Percentiles rank a stretch among this genome's conserved stretches.
Conservation (phyloP, 2,888 invertebrate species). For the Heteromurus nitidus region DNA sequence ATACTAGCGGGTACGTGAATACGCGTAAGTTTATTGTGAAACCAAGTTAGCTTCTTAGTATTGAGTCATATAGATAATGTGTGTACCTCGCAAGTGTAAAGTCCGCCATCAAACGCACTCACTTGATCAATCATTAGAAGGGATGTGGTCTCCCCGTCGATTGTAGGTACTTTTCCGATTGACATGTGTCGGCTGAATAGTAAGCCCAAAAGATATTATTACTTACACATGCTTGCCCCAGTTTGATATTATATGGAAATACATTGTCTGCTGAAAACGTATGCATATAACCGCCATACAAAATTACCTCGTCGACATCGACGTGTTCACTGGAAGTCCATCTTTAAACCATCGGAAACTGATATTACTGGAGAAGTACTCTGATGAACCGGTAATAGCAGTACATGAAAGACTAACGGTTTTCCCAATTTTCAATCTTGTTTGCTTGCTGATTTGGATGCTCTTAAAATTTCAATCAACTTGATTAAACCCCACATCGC, state of each 20-base stretch:
- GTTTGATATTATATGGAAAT: too few species aligned
- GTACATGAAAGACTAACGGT: slow-evolving; percentile 40
- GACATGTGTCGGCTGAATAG: slow-evolving; percentile 26
- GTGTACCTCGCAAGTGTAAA: slow-evolving; percentile 88
- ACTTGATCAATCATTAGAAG: slow-evolving; percentile 84
- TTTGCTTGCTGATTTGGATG: slow-evolving; percentile 34
- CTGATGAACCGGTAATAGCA: slow-evolving; percentile 41
- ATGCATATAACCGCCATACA: too few species aligned
- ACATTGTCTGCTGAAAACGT: too few species aligned
- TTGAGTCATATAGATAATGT: too few species aligned
- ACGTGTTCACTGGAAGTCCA: slow-evolving; percentile 63
- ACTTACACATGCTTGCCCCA: slow-evolving; percentile 4
- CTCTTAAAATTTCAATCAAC: slow-evolving; percentile 44
- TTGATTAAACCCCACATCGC: slow-evolving; percentile 19
- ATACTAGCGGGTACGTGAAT: too few species aligned
- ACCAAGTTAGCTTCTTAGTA: too few species aligned
- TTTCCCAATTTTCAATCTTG: slow-evolving; percentile 34
- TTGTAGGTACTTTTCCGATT: slow-evolving; percentile 6
- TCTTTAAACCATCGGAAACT: slow-evolving; percentile 69
- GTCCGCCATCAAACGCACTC: slow-evolving; percentile 83
- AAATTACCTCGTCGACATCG: slow-evolving; percentile 66
- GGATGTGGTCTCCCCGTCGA: slow-evolving; percentile 80
- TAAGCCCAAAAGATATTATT: not conserved
- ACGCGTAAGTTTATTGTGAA: too few species aligned
- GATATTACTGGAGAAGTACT: slow-evolving; percentile 39